Conservation (phyloP, 35 echinoderm and acorn worm genomes). For the Apostichopus californicus region DNA sequence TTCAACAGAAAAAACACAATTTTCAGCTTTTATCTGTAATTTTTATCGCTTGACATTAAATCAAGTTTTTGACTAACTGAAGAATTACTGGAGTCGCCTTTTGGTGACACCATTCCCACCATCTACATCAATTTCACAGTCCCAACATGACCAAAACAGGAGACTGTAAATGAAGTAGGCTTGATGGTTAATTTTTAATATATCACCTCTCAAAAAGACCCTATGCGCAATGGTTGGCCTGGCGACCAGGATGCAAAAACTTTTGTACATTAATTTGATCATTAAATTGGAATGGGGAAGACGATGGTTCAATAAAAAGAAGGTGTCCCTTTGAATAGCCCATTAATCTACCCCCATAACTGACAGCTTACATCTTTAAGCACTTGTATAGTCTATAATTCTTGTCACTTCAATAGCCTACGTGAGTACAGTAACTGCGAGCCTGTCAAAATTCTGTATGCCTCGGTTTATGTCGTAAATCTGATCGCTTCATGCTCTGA, state of each 20-base stretch:
- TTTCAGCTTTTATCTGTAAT: no score
- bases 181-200: no score
- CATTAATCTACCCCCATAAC: not conserved
- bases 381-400: not conserved
- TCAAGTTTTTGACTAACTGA: no score
- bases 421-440: not conserved
- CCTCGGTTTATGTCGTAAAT: not conserved
- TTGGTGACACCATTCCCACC: no score
- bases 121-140: no score
- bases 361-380: slow-evolving; percentile 15
- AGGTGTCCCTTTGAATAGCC: not conserved
- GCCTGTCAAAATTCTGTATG: not conserved
- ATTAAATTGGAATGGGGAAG: not conserved
- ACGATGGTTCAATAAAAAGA: not conserved
- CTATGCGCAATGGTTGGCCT: not conserved
- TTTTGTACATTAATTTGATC: slow-evolving; percentile 7
- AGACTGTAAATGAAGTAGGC: no score
- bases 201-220: no score
- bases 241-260: not conserved
- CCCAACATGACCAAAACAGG: no score
- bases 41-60: no score
- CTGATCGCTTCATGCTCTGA: no score
- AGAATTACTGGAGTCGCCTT: no score
- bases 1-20: no score
- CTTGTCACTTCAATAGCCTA: not conserved